Base-by-base conservation (phyloP, 2,113 vertebrate species). In the Mesocricetus auratus region DNA sequence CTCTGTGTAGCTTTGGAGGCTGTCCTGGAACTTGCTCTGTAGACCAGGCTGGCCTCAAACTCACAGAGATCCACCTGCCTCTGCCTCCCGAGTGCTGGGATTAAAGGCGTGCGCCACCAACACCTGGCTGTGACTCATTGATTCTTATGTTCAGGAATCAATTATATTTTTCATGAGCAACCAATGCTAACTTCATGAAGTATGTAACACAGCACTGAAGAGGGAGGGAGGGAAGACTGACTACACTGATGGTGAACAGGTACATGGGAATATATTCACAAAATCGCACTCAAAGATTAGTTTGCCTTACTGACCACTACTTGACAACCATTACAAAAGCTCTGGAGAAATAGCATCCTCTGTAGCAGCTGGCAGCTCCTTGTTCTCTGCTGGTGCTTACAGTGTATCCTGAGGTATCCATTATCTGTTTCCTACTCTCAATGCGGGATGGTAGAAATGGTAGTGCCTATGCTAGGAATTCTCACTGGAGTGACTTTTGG, bases 131-230 rank as follows among this genome's bases (percentile, higher is more conserved):
- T 90, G 85, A 95, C 64, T 39, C 36, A 68, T 0, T 42, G 60
- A 74, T 93, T 93, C 42, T 74, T 69, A 53, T 69, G 22, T 87
- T 96, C 42, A 92, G 56, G n/a, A 90, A 56, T 89, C 42, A 96
- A 83, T 62, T 86, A 26, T 9, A 94, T 7, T 15, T 91, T 94
- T 92, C 69, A 69, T 74, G n/a, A 96, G 66, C 47, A 82, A 93
- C 10, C 75, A 60, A 91, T 89, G 50, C 21, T 92, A 66, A 90
- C 19, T 77, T 45, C 93, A 89, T 77, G 56, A 90, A 87, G 87
- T 74, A 77, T 3, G 8, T 53, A 94, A 56, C 83, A 50, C 42
- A 90, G 42, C 36, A 86, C 0, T 75, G 50, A 15, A 42, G 82
- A 91, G 36, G 42, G 19, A 82, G 12, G 9, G 39, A 31, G 11